phyloP scores from a whole-genome alignment of 2,888 invertebrate genomes.

The Cerceris ruficornis region DNA sequence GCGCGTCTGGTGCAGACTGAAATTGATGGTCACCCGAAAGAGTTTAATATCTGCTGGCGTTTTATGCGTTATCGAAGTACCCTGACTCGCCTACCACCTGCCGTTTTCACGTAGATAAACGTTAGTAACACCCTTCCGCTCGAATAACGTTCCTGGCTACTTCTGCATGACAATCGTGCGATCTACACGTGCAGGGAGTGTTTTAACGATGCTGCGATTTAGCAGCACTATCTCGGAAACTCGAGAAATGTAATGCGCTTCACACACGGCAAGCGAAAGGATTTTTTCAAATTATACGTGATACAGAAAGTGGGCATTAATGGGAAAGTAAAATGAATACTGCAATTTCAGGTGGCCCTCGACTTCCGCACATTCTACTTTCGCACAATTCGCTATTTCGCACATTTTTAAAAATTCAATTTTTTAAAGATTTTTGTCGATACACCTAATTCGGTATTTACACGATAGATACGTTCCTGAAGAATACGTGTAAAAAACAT shows the following conservation, averaged over 20 bases:
- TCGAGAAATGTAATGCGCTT: neutral
- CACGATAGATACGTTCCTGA: too few relatives aligned
- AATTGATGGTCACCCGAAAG: constrained; percentile 62
- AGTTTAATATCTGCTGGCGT: constrained; percentile 65
- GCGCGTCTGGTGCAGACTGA: neutral
- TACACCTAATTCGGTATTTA: too few relatives aligned
- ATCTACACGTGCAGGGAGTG: constrained; percentile 10
- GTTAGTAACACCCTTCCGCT: constrained; percentile 32
- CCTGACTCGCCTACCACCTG: constrained; percentile 25
- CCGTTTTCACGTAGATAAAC: constrained; percentile 45
- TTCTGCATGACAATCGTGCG: constrained; percentile 25
- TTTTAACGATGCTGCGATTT: constrained; percentile 9
- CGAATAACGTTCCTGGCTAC: constrained; percentile 7
- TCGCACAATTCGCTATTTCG: too few relatives aligned
- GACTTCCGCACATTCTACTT: too few relatives aligned
- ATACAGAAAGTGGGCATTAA: too few relatives aligned
- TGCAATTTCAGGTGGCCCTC: too few relatives aligned
- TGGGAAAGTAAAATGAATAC: too few relatives aligned
- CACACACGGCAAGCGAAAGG: neutral
- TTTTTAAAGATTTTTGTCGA: too few relatives aligned
- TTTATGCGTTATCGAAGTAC: constrained; percentile 45
- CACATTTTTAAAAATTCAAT: too few relatives aligned
- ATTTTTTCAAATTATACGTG: neutral
- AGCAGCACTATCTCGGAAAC: constrained; percentile 2
- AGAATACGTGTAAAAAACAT: too few relatives aligned